These are phyloP conservation scores for Mobula hypostoma DNA, from an alignment of 2,113 vertebrate genomes.

Conservation along the genomic window DNA sequence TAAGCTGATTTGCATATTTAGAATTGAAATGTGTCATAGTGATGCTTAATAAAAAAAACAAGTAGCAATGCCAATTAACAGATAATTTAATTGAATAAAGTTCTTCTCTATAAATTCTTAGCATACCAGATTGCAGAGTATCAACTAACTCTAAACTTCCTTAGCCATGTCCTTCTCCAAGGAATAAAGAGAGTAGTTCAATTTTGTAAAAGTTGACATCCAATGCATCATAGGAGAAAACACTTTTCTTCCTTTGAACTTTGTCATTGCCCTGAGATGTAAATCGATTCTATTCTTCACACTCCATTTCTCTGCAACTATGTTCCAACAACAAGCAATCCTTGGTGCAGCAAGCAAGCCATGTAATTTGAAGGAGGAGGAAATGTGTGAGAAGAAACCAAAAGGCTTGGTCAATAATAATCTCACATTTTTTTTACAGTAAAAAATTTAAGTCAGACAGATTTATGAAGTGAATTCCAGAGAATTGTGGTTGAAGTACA, in stretches of 20 bases:
- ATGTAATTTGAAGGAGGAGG: not conserved
- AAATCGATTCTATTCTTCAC: not conserved
- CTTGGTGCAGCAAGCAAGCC: not conserved
- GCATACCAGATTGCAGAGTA: too few relatives aligned
- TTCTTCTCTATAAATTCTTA: too few relatives aligned
- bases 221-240: not conserved
- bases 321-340: not conserved
- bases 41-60: not conserved
- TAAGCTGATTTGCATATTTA: too few relatives aligned
- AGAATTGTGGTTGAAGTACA: not conserved
- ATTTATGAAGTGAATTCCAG: not conserved
- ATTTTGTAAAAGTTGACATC: not conserved
- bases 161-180: not conserved
- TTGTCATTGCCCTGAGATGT: not conserved
- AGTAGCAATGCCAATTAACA: not conserved
- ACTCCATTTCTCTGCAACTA: not conserved
- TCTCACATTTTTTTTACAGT: not conserved
- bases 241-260: not conserved
- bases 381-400: not conserved
- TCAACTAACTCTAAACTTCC: too few relatives aligned
- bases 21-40: not conserved
- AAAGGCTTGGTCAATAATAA: not conserved
- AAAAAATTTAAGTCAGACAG: not conserved
- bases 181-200: not conserved
- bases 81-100: too few relatives aligned